Evolutionary conservation across 2,888 invertebrate genomes (phyloP).

Genomic region (Macrophya annulata): DNA sequence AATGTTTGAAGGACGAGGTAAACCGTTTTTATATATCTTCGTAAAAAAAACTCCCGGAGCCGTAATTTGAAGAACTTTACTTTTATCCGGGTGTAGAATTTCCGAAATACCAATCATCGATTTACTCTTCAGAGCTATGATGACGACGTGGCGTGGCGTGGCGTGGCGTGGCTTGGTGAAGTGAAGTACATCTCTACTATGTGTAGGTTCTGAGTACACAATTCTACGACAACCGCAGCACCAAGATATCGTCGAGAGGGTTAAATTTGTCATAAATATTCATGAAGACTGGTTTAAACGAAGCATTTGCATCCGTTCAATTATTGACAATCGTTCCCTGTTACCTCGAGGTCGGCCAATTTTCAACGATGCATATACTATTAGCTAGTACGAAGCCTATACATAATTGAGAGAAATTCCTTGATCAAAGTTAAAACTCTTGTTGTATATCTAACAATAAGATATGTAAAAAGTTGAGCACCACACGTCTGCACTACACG

Average conservation of each 20-base stretch:
- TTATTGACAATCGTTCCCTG: constrained; percentile 49
- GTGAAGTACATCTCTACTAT: background rate
- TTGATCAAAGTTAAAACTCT: constrained; percentile 5
- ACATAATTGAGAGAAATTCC: constrained; percentile 4
- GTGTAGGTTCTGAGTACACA: background rate
- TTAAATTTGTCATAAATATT: constrained; percentile 47
- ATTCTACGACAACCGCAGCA: constrained; percentile 28
- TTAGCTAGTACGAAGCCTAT: background rate
- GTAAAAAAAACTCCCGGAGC: background rate
- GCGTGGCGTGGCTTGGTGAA: too few relatives aligned
- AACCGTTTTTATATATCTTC: constrained; percentile 28
- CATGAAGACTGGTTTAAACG: constrained; percentile 49
- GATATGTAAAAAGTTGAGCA: constrained; percentile 22
- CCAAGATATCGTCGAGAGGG: constrained; percentile 44
- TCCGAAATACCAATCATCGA: background rate
- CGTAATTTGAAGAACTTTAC: constrained; percentile 28
- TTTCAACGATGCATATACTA: constrained; percentile 33
- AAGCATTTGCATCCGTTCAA: constrained; percentile 54
- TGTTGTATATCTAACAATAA: background rate
- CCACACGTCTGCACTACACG: background rate
- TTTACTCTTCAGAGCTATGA: background rate
- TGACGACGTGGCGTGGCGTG: background rate
- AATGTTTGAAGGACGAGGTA: constrained; percentile 34
- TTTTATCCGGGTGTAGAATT: background rate
- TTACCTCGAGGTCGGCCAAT: constrained; percentile 26